Base-by-base conservation (phyloP, 2,888 invertebrate genomes). In the Drosophila meridiana region DNA sequence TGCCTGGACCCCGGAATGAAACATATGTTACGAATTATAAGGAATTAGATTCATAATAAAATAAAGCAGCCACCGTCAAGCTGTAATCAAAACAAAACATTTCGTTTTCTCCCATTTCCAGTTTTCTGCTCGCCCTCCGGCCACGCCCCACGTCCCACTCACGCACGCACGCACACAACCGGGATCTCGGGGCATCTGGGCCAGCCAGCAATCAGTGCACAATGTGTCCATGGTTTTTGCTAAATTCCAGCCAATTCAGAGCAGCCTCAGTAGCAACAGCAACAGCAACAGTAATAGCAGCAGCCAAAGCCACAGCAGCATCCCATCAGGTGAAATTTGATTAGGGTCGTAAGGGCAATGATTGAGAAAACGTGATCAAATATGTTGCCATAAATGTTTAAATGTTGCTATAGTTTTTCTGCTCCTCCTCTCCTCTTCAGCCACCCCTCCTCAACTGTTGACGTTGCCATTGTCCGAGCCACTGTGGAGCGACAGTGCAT, bases 271-370 rank as follows among this genome's bases (percentile, higher is more conserved):
- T 42, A 75, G 38, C 34, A 57, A 20, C 36, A 53, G 42, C 11
- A 47, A 6, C 40, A 59, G 32, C 53, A 72, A 3, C 28, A 45
- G 20, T 30, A 48, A 48, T 48, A 53, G 47, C 11, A 48, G n/a
- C 42, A 60, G 34, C 45, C 50, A 52, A n/a, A 75, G 52, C 52
- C 52, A 52, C 52, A 52, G 14, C 65, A 67, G 61, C 74, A 69
- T 83, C 83, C 87, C 91, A 91, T 91, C 91, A 91, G 91, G 91
- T 91, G 91, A 90, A 90, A 90, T 91, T 91, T 91, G 91, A 91
- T 91, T 89, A 91, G 91, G 91, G 92, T 91, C 92, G 89, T 91
- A 90, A 90, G 87, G 82, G 82, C 89, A 85, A 85, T 90, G 88
- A 91, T 91, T 91, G 91, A 87, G 85, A 90, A 91, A 90, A 91